These are phyloP conservation scores for Aegithalos caudatus DNA, from an alignment of 2,113 vertebrate genomes.

Conservation along the genomic window DNA sequence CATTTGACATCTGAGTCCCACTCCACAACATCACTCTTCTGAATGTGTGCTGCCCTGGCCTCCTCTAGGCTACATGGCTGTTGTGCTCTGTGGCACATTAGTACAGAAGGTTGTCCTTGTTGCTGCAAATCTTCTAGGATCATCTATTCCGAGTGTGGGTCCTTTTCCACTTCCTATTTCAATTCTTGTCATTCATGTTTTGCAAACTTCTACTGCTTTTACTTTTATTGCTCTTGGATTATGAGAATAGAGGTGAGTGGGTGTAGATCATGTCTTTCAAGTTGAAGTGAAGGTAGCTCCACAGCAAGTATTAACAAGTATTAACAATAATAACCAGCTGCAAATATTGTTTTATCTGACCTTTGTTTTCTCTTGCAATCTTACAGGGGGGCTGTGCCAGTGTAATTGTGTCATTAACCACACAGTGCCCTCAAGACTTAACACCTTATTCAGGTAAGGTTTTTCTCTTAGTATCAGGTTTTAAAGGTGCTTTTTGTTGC, in stretches of 20 bases:
- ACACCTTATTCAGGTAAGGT: conserved; percentile 89
- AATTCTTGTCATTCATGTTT: background rate
- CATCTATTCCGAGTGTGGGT: background rate
- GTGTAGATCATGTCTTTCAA: background rate
- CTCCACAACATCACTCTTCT: background rate
- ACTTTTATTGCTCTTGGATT: background rate
- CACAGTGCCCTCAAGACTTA: conserved; percentile 95
- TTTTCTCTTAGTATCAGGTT: background rate
- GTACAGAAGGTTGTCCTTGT: background rate
- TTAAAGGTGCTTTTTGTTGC: background rate
- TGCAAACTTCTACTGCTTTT: background rate
- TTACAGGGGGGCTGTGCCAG: conserved; percentile 93
- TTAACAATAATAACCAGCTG: background rate
- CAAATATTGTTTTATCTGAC: background rate
- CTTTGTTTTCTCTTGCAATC: background rate
- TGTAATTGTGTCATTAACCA: conserved; percentile 92
- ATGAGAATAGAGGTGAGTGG: background rate
- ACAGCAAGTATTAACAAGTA: background rate
- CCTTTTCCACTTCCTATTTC: background rate
- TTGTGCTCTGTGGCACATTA: background rate
- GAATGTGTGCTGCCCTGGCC: background rate
- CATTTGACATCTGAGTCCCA: background rate
- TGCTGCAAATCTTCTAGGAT: background rate
- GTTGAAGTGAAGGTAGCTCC: background rate
- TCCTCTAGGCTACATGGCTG: background rate